Percentiles rank a stretch among this genome's conserved stretches.
These are phyloP conservation scores for Ameiurus melas DNA, from an alignment of 2,113 vertebrate genomes.

Conservation along the genomic window DNA sequence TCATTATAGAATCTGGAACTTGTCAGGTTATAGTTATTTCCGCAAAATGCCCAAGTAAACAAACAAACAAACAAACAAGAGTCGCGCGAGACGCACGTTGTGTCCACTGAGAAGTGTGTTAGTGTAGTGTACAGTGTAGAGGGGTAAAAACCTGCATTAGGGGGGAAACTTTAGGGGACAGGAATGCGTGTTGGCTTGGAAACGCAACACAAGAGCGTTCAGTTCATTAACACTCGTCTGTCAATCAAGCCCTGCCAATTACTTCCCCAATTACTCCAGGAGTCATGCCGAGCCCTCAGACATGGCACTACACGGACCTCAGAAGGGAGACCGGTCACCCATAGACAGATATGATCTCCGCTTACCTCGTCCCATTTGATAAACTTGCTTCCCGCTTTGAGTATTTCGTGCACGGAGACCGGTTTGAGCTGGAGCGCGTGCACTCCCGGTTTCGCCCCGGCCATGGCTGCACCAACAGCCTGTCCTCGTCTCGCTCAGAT, in stretches of 20 bases:
- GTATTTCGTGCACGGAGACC: slow-evolving; percentile 77
- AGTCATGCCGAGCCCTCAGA: background rate
- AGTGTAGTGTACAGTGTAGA: background rate
- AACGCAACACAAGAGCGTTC: background rate
- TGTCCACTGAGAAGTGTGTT: background rate
- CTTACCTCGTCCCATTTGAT: slow-evolving; percentile 93
- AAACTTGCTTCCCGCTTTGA: slow-evolving; percentile 85
- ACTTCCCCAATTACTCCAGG: slow-evolving; percentile 2
- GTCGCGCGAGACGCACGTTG: background rate
- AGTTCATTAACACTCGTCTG: slow-evolving; percentile 23
- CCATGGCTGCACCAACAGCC: slow-evolving; percentile 76
- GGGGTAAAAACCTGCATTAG: background rate
- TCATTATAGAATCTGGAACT: background rate
- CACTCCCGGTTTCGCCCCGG: slow-evolving; percentile 88
- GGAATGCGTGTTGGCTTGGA: background rate
- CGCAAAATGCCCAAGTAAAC: background rate
- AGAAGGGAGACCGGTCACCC: background rate
- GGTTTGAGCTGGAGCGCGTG: slow-evolving; percentile 88
- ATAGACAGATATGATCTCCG: background rate
- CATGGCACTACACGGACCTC: background rate
- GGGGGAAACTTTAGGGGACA: slow-evolving; percentile 28
- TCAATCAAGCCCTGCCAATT: slow-evolving; percentile 38
- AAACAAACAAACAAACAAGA: background rate
- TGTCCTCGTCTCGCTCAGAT: slow-evolving; percentile 54
- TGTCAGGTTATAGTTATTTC: background rate